phyloP scores from a whole-genome alignment of 2,797 vertebrate species.

The Galagoides demidoff region DNA sequence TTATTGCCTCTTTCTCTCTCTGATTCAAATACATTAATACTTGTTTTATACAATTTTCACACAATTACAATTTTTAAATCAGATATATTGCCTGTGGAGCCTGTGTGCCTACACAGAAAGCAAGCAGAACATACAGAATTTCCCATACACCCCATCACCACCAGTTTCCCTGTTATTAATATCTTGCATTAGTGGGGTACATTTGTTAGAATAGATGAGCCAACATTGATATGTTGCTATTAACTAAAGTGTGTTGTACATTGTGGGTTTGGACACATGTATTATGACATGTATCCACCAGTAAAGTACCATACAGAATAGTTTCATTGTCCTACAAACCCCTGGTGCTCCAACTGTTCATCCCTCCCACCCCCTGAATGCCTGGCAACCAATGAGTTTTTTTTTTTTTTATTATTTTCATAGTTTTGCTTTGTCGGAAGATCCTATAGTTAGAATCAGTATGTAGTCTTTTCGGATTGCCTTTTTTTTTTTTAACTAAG shows the following conservation, averaged over 20 bases:
- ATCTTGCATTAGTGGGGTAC: background rate
- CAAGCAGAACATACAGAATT: background rate
- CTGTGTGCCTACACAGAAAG: background rate
- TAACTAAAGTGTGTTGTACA: background rate
- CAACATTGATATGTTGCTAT: background rate
- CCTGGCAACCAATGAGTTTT: background rate
- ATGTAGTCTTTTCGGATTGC: background rate
- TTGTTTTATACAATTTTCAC: background rate
- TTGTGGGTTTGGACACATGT: background rate
- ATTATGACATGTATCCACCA: background rate
- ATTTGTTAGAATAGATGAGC: background rate
- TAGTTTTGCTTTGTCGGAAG: background rate
- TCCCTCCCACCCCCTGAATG: accelerated
- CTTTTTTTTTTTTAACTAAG: background rate
- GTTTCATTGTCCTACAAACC: background rate
- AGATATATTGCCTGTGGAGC: background rate
- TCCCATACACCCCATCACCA: background rate
- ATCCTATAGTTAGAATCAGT: background rate
- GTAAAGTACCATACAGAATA: background rate
- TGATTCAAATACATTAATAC: background rate
- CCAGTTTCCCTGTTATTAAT: background rate
- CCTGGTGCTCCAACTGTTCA: accelerated
- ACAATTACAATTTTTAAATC: background rate
- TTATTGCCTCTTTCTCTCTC: background rate
- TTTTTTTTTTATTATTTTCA: background rate